Evolutionary conservation across 37 sponge, comb jelly and placozoan species (phyloP), one percentile per base, ranked within the genome.

Genomic region (Crambe crambe): DNA sequence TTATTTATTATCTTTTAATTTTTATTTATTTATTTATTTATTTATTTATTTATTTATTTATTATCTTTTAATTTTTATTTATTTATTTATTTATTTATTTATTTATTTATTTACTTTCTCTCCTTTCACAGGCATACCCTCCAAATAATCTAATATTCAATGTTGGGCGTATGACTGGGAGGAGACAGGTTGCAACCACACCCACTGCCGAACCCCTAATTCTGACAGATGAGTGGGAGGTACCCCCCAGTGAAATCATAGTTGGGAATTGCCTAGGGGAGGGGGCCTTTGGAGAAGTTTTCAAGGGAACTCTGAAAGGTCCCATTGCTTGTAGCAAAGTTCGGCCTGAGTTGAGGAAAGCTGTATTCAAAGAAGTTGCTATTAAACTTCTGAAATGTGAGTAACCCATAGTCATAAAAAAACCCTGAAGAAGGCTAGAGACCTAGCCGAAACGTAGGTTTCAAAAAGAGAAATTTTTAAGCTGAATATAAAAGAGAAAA

Each of bases 211-310:
- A 6, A 3, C 58, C 36, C 27, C 30, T 68, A 22, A 20, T 78
- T 57, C 30, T 43, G 0, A 26, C 20, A n/a, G 93, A 92, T 32
- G 89, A 92, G 47, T 92, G 93, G 93, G 93, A 92, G 54, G 0
- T 92, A 25, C 37, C 84, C 57, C 77, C 89, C 0, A 68, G 40
- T 31, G 73, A 86, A 38, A 70, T 93, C 25, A 57, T 83, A 15
- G 62, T 93, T 36, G 84, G 86, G 26, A 58, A 80, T 20, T 44
- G 38, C 10, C 75, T 93, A 0, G 94, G 94, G 9, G 86, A 89
- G 35, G 94, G 94, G 0, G 83, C 78, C 4, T 93, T 93, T 83
- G 94, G 94, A 22, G 90, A 89, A 56, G 94, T 93, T 34, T 89
- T 75, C 69, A 86, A 83, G 74, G 94, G 85, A 17, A 56, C 65